Percentiles rank a stretch among this genome's conserved stretches.
Evolutionary conservation across 2,888 invertebrate genomes (phyloP).

Genomic region (Chrysopilus asiliformis): DNA sequence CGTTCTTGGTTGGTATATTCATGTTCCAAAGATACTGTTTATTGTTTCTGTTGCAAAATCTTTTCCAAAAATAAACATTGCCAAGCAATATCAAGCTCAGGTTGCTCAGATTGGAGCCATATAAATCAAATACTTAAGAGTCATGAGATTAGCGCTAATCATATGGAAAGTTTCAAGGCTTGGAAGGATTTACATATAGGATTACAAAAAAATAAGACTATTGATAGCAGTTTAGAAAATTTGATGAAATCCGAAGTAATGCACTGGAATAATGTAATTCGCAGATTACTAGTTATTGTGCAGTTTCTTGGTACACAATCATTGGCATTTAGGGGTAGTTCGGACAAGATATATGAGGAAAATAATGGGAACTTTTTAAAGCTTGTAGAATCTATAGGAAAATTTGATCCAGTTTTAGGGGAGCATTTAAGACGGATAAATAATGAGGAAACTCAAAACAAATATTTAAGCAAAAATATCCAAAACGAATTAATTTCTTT

Average conservation of each 20-base stretch:
- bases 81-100: constrained; percentile 7
- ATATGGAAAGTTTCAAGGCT: constrained; percentile 1
- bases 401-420: constrained; percentile 4
- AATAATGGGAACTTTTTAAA: constrained; percentile 3
- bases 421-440: not conserved
- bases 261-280: constrained; percentile 1
- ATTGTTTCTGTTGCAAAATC: constrained; percentile 8
- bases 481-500: constrained; percentile 6
- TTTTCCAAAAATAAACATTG: constrained; percentile 5
- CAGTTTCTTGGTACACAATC: constrained; percentile 6
- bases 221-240: constrained; percentile 1
- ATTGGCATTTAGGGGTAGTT: constrained; percentile 9
- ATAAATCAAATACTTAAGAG: constrained; percentile 5
- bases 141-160: constrained; percentile 4
- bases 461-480: constrained; percentile 8
- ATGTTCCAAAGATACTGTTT: constrained; percentile 7
- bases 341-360: constrained; percentile 1
- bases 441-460: constrained; percentile 5
- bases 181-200: constrained; percentile 3
- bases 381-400: not conserved
- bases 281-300: constrained; percentile 1
- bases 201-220: constrained; percentile 1
- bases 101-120: constrained; percentile 8
- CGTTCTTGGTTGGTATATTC: constrained; percentile 8
- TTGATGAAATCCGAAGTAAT: constrained; percentile 1